Percentiles rank a stretch among this genome's conserved stretches.
These are phyloP conservation scores for Erpetoichthys calabaricus DNA, from an alignment of 2,797 vertebrate genomes.

Conservation along the genomic window DNA sequence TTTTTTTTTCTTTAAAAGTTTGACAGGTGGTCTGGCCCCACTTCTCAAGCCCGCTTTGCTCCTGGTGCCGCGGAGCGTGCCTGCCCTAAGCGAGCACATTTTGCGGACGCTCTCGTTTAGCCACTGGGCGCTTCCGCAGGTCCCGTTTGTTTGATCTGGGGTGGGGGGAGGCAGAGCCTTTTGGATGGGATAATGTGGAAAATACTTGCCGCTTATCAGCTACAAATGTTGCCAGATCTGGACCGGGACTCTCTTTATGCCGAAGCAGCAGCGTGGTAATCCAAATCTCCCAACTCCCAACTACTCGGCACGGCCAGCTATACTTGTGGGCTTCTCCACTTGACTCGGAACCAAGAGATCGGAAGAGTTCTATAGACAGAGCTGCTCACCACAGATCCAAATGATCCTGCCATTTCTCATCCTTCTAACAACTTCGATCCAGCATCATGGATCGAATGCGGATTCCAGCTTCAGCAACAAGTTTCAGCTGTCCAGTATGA, in stretches of 20 bases:
- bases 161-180: constrained; percentile 40
- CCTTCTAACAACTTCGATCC: constrained; percentile 80
- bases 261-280: constrained; percentile 61
- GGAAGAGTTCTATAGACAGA: constrained; percentile 44
- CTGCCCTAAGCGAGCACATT: background rate
- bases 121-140: constrained; percentile 39
- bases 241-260: constrained; percentile 57
- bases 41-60: constrained; percentile 12
- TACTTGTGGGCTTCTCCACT: constrained; percentile 30
- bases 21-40: constrained; percentile 49
- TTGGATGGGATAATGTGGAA: constrained; percentile 85
- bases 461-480: constrained; percentile 79
- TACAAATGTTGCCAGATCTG: constrained; percentile 66
- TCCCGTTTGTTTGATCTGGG: constrained; percentile 35
- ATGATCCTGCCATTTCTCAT: constrained; percentile 85
- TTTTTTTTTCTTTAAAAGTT: background rate
- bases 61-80: background rate
- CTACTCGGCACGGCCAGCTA: no score
- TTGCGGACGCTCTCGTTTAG: constrained; percentile 29
- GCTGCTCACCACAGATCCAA: constrained; percentile 68
- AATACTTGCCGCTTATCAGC: constrained; percentile 58
- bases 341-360: constrained; percentile 45
- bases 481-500: constrained; percentile 64
- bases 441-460: constrained; percentile 62
- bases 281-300: no score